A percentile compares a stretch with the other conserved stretches of the same genome.
Evolutionary conservation across 2,113 vertebrate species (phyloP).

Genomic region (Otolemur garnettii): DNA sequence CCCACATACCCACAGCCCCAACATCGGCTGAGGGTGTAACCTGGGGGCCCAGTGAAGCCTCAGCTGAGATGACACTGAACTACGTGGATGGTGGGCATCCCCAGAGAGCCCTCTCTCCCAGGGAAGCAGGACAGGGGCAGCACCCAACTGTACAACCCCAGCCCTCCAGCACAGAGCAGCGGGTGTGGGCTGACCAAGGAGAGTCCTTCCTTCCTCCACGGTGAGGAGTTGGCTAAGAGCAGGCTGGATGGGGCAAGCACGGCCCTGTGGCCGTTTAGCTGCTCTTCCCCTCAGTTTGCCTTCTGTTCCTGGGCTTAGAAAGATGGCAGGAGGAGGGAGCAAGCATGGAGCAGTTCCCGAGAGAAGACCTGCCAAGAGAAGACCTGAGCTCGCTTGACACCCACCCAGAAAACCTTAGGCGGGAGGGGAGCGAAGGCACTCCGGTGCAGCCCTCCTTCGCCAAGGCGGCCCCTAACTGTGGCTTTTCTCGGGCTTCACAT

Average conservation of each 20-base stretch:
- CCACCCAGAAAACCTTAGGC: fast-evolving
- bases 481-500: fast-evolving
- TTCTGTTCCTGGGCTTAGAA: neutral
- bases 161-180: neutral
- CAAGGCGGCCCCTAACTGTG: fast-evolving
- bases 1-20: no score
- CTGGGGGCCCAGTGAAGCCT: no score
- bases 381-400: neutral
- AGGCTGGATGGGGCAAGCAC: fast-evolving
- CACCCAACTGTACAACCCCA: fast-evolving
- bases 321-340: neutral
- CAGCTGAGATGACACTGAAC: no score
- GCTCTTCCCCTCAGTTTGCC: neutral
- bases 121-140: fast-evolving
- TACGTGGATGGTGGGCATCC: fast-evolving
- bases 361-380: neutral
- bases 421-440: fast-evolving
- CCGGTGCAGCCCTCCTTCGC: no score
- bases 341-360: fast-evolving
- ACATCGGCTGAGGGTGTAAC: neutral
- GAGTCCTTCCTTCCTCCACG: neutral
- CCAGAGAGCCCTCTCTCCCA: neutral
- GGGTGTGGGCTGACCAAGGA: fast-evolving
- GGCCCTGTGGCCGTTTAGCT: fast-evolving
- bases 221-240: no score